Evolutionary conservation across 37 sponge, comb jelly and placozoan species (phyloP).

Genomic region (Bolinopsis microptera): DNA sequence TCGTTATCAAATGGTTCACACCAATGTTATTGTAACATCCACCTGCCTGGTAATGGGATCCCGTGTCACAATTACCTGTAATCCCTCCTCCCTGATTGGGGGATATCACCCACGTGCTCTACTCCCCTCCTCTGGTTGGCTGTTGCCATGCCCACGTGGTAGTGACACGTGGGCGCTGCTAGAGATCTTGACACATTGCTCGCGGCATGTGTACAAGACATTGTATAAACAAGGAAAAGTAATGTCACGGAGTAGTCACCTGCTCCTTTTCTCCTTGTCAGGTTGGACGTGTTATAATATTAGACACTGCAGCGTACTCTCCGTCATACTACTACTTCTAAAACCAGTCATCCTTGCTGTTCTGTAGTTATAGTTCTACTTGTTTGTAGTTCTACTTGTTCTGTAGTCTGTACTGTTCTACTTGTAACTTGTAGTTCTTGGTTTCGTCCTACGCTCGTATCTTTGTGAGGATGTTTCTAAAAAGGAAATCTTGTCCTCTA

Average conservation of each 20-base stretch:
- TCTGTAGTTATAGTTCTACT: not conserved
- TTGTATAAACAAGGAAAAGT: not conserved
- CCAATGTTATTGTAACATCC: not conserved
- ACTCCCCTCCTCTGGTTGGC: not conserved
- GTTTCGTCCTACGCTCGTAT: too few relatives aligned
- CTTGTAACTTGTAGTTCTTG: not conserved
- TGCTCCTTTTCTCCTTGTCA: not conserved
- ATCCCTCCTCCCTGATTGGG: not conserved
- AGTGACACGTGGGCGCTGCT: not conserved
- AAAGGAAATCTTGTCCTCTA: not conserved
- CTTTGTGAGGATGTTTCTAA: not conserved
- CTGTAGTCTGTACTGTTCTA: not conserved
- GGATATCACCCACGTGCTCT: not conserved
- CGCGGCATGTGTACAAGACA: not conserved
- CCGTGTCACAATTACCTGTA: not conserved
- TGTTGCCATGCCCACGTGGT: not conserved
- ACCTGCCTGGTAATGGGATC: not conserved
- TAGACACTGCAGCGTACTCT: not conserved
- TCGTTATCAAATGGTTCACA: not conserved
- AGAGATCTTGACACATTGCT: not conserved
- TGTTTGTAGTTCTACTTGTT: not conserved
- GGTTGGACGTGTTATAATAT: not conserved
- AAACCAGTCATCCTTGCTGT: not conserved
- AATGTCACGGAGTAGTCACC: not conserved
- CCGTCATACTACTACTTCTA: not conserved